Percentiles rank a stretch among this genome's conserved stretches.
Evolutionary conservation across 2,113 vertebrate species (phyloP).

Genomic region (Phylloscopus whistleri): DNA sequence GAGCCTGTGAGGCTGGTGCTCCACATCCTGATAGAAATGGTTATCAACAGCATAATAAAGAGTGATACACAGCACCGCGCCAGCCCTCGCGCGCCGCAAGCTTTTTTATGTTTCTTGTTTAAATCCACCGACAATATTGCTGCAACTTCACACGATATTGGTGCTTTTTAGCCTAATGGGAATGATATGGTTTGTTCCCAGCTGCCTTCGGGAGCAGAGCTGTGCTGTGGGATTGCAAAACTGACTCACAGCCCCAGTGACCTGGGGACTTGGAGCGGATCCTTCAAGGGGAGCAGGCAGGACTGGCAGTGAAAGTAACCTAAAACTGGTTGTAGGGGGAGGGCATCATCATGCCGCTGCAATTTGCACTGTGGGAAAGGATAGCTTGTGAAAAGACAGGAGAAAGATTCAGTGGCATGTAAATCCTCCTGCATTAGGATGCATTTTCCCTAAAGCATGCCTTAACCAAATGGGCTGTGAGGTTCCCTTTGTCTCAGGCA

Average conservation of each 20-base stretch:
- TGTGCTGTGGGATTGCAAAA: background rate
- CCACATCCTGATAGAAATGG: background rate
- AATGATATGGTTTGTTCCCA: background rate
- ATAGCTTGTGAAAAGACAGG: background rate
- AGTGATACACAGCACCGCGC: background rate
- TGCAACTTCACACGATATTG: background rate
- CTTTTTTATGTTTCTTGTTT: conserved; percentile 29
- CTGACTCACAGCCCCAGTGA: background rate
- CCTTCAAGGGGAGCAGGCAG: background rate
- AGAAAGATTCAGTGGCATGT: background rate
- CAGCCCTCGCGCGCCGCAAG: background rate
- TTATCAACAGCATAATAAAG: background rate
- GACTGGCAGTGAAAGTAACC: background rate
- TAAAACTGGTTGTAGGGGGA: background rate
- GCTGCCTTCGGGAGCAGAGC: conserved; percentile 7
- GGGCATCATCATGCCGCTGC: background rate
- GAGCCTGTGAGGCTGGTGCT: background rate
- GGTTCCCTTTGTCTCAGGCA: background rate
- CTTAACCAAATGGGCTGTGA: background rate
- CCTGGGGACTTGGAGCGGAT: background rate
- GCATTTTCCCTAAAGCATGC: background rate
- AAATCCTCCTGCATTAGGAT: background rate
- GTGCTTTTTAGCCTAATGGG: conserved; percentile 39
- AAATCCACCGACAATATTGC: background rate
- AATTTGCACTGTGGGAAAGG: background rate